Percentiles rank a stretch among this genome's conserved stretches.
Evolutionary conservation across 1,140 invertebrate genomes (phyloP).

Genomic region (Adoxophyes honmai): DNA sequence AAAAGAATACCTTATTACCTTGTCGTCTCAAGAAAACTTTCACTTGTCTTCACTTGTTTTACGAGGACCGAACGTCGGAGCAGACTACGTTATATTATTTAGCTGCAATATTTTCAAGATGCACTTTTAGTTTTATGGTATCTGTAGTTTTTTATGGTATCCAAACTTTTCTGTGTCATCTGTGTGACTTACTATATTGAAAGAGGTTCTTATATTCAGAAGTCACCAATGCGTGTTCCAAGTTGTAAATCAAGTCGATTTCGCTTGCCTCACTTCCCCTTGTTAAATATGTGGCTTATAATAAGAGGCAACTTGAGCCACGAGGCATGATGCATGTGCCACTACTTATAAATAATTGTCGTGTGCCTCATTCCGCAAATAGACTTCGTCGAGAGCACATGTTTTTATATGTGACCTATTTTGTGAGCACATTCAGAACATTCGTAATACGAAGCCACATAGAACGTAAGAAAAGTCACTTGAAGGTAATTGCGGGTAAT

Average conservation of each 20-base stretch:
- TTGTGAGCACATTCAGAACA: background rate
- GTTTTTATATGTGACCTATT: conserved; percentile 7
- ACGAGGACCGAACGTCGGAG: background rate
- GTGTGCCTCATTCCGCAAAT: conserved; percentile 10
- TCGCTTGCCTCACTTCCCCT: no score
- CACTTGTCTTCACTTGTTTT: conserved; percentile 4
- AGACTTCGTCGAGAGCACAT: conserved; percentile 11
- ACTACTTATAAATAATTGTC: conserved; percentile 15
- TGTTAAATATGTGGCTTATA: background rate
- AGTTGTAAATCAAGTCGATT: no score
- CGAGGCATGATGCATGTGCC: conserved; percentile 5
- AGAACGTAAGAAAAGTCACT: no score
- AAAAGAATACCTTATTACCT: conserved; percentile 9
- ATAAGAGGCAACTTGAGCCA: background rate
- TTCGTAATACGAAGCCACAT: no score
- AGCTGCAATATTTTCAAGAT: background rate
- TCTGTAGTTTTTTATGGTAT: no score
- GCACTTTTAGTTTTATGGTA: no score
- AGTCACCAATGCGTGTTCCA: no score
- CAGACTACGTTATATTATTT: background rate
- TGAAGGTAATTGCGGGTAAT: no score
- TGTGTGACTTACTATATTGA: no score
- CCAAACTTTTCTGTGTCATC: no score
- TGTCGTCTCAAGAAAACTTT: conserved; percentile 6
- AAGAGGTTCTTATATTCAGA: no score